Evolutionary conservation across 1,140 invertebrate genomes (phyloP).

Genomic region (Drosophila biarmipes): DNA sequence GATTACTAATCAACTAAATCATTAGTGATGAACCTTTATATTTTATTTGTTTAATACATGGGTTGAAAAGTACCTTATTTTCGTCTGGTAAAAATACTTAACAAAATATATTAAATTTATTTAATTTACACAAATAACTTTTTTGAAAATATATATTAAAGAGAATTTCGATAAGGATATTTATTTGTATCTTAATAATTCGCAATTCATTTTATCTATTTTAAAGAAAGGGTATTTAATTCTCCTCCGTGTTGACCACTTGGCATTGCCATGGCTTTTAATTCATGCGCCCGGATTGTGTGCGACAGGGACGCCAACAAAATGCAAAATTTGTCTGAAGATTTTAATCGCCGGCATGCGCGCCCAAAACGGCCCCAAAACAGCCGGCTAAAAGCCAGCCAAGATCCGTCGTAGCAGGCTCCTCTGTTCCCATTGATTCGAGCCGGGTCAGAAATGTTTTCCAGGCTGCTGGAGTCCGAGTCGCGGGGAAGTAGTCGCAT

Average conservation of each 20-base stretch:
- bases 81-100: too few relatives aligned
- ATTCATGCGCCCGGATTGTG: constrained; percentile 66
- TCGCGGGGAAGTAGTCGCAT: background rate
- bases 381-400: constrained; percentile 21
- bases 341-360: constrained; percentile 81
- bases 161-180: too few relatives aligned
- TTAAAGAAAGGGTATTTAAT: constrained; percentile 22
- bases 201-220: too few relatives aligned
- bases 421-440: constrained; percentile 74
- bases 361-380: constrained; percentile 75
- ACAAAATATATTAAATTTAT: too few relatives aligned
- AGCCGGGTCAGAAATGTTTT: constrained; percentile 59
- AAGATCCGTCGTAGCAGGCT: constrained; percentile 60
- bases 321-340: constrained; percentile 83
- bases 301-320: constrained; percentile 73
- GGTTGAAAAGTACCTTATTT: too few relatives aligned
- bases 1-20: background rate
- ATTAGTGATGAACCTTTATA: background rate
- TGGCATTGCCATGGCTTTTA: constrained; percentile 50
- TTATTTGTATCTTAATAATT: too few relatives aligned
- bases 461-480: constrained; percentile 57
- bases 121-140: too few relatives aligned
- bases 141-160: too few relatives aligned
- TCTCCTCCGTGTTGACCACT: background rate
- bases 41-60: too few relatives aligned